Evolutionary conservation across 1,140 invertebrate genomes (phyloP).

Genomic region (Platyscapa corneri): DNA sequence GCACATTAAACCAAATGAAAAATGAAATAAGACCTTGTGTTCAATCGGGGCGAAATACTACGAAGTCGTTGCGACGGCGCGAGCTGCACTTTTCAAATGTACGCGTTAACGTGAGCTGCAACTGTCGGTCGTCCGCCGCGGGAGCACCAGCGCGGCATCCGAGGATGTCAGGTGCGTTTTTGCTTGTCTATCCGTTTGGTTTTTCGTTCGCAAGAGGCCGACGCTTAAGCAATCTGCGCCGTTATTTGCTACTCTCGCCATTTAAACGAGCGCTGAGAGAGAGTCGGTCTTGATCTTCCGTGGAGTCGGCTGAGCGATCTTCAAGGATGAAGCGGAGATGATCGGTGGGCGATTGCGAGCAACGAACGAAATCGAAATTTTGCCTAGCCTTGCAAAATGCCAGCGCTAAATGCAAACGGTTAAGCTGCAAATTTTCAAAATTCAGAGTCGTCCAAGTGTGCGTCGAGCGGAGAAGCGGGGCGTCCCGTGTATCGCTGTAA

Average conservation of each 20-base stretch:
- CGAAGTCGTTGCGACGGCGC: background rate
- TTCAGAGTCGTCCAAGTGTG: background rate
- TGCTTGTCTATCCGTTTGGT: constrained; percentile 57
- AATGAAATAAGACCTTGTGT: constrained; percentile 57
- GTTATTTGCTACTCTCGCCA: too few species aligned
- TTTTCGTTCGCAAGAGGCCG: constrained; percentile 11
- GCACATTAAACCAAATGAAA: constrained; percentile 49
- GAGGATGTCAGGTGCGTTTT: constrained; percentile 42
- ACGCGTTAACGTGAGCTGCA: background rate
- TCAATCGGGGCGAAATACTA: constrained; percentile 48
- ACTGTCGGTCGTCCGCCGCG: background rate
- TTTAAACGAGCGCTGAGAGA: background rate
- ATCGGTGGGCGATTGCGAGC: background rate
- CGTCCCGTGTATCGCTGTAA: constrained; percentile 48
- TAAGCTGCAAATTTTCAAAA: background rate
- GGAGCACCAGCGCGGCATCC: background rate
- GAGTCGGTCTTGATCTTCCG: constrained; percentile 40
- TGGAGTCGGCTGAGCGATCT: constrained; percentile 32
- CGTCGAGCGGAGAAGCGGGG: constrained; percentile 15
- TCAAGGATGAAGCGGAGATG: constrained; percentile 29
- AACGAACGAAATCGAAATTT: background rate
- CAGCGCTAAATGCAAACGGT: background rate
- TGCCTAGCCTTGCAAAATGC: background rate
- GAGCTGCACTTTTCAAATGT: background rate
- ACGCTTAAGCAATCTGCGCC: too few species aligned